These are phyloP conservation scores for Bugula neritina DNA, from an alignment of 2,888 invertebrate species.

Conservation along the genomic window DNA sequence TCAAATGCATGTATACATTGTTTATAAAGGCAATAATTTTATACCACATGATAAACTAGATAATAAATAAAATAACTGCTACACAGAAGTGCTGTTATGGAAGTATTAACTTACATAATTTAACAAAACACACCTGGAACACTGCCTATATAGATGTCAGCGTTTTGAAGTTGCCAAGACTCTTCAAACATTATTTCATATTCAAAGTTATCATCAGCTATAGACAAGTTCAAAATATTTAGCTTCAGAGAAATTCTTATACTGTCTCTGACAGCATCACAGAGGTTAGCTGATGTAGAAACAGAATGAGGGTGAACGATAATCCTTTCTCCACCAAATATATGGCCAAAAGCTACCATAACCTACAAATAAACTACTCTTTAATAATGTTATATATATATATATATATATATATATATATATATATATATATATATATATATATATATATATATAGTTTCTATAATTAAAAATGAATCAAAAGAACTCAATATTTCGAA, in stretches of 20 bases:
- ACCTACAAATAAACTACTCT: background rate
- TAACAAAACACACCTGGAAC: background rate
- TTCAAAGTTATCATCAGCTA: background rate
- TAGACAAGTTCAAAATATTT: background rate
- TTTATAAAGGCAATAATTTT: too few species aligned
- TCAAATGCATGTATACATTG: too few species aligned
- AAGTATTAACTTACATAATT: too few species aligned
- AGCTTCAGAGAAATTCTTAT: background rate
- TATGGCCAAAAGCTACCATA: background rate
- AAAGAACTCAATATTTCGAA: too few species aligned
- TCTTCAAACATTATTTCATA: background rate
- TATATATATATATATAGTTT: background rate
- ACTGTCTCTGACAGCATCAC: background rate
- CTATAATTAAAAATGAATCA: background rate
- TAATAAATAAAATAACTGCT: too few species aligned
- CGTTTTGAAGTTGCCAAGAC: background rate
- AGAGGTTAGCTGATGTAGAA: background rate
- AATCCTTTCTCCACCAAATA: background rate
- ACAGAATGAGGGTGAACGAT: background rate
- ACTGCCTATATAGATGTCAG: background rate
- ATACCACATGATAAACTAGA: too few species aligned
- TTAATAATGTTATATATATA: background rate
- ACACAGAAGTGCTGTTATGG: too few species aligned
- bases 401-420: background rate
- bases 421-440: background rate